A percentile compares a stretch with the other conserved stretches of the same genome.
phyloP scores from a whole-genome alignment of 2,797 vertebrate species.

The Hipposideros larvatus region DNA sequence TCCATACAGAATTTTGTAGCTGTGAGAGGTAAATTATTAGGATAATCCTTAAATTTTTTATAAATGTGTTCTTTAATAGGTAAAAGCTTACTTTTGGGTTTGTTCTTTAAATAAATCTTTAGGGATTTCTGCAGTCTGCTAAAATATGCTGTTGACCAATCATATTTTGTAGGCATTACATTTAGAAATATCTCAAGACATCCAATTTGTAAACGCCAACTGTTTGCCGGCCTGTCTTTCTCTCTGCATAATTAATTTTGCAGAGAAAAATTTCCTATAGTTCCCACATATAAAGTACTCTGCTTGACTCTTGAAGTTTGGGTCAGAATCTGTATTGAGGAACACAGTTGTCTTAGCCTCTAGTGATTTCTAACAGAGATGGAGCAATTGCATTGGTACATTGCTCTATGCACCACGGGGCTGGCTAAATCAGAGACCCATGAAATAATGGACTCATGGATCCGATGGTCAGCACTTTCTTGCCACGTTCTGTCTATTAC shows the following conservation, averaged over 20 bases:
- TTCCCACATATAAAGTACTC: neutral
- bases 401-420: neutral
- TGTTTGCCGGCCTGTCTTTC: neutral
- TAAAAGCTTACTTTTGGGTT: constrained; percentile 47
- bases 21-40: constrained; percentile 35
- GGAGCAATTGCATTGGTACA: neutral
- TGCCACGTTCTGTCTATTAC: neutral
- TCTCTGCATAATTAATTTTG: constrained; percentile 44
- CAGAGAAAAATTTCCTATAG: neutral
- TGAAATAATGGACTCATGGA: neutral
- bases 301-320: neutral
- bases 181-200: constrained; percentile 15
- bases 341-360: neutral
- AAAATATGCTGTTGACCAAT: constrained; percentile 37
- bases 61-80: neutral
- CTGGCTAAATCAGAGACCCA: neutral
- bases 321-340: neutral
- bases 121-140: neutral
- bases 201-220: constrained; percentile 12
- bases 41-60: neutral
- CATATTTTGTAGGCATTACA: neutral
- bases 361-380: neutral
- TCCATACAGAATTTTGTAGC: constrained; percentile 18
- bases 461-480: neutral
- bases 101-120: constrained; percentile 37